Evolutionary conservation across 2,797 vertebrate genomes (phyloP), one percentile per base, ranked within the genome.

Genomic region (Harpagifer antarcticus): DNA sequence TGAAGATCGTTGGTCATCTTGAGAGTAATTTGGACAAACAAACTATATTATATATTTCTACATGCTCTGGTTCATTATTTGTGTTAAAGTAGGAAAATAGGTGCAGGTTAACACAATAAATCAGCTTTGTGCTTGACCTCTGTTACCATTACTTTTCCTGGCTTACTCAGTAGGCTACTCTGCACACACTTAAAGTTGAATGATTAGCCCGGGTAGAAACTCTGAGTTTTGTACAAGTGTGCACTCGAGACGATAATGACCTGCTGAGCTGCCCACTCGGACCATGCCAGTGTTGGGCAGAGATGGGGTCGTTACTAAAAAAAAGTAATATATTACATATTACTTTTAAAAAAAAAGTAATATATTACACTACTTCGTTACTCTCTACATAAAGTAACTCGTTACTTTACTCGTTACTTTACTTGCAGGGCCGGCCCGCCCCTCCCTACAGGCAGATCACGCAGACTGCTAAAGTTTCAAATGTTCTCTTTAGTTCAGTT

Each of bases 101-200:
- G 27, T 27, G 27, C 27, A 62, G 45, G 62, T 11, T 27, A 56
- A 56, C 1, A 12, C 11, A 62, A 15, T 58, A 68, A 76, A 61
- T 37, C 42, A 37, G 58, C 44, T 57, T 55, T 55, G 9, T 68
- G 56, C 45, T 68, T 42, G 12, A 63, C 42, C 55, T 68, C 5
- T 50, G 11, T 37, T 37, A 33, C 6, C 7, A 5, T 33, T 33
- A 37, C 55, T 57, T 63, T 64, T 40, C 23, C 54, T 31, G 56
- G 2, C 14, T 68, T 65, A 59, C n/a, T 71, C 40, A 14, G 65
- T 52, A 23, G 23, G 23, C 23, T 23, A 16, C 37, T 55, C 47
- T 64, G 66, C 62, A 50, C 57, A 55, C 52, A 64, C 66, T 83
- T 75, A 75, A 76, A 75, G 58, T 82, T 82, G 67, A 83, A 82